Conservation (phyloP, 2,888 invertebrate species). For the Nemoura dubitans region DNA sequence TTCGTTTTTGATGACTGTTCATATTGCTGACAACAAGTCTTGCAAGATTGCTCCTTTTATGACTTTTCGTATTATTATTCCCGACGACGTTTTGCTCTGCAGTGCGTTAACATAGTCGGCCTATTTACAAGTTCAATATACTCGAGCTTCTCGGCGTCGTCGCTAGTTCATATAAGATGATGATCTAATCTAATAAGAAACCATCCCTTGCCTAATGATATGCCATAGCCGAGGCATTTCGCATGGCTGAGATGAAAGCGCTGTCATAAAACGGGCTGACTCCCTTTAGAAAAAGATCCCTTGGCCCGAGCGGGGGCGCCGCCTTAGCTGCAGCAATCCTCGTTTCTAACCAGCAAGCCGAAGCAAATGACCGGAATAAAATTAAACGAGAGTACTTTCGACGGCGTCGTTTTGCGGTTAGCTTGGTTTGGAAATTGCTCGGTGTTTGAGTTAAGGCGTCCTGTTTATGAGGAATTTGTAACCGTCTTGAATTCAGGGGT, state of each 20-base stretch:
- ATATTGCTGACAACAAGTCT: slow-evolving; percentile 37
- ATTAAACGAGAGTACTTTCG: not conserved
- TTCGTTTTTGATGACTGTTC: slow-evolving; percentile 37
- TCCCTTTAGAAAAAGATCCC: not conserved
- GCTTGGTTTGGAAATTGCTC: not conserved
- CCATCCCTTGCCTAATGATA: slow-evolving; percentile 1
- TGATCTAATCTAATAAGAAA: slow-evolving; percentile 12
- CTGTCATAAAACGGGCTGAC: not conserved
- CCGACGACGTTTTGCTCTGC: slow-evolving; percentile 15
- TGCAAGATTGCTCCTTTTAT: slow-evolving; percentile 22
- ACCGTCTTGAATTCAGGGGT: not conserved
- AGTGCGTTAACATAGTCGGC: not conserved
- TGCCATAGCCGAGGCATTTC: not conserved
- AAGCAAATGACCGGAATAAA: not conserved
- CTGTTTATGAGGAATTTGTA: not conserved
- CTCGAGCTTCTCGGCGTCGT: not conserved
- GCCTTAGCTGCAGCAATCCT: not conserved
- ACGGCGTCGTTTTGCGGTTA: not conserved
- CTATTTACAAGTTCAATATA: not conserved
- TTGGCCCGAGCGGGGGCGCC: not conserved
- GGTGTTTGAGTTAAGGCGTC: slow-evolving; percentile 7
- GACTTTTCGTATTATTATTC: slow-evolving; percentile 34
- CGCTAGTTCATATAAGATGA: not conserved
- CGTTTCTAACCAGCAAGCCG: not conserved
- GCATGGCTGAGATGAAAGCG: not conserved